These are phyloP conservation scores for Lordiphosa clarofinis DNA, from an alignment of 1,140 invertebrate genomes.

Conservation along the genomic window DNA sequence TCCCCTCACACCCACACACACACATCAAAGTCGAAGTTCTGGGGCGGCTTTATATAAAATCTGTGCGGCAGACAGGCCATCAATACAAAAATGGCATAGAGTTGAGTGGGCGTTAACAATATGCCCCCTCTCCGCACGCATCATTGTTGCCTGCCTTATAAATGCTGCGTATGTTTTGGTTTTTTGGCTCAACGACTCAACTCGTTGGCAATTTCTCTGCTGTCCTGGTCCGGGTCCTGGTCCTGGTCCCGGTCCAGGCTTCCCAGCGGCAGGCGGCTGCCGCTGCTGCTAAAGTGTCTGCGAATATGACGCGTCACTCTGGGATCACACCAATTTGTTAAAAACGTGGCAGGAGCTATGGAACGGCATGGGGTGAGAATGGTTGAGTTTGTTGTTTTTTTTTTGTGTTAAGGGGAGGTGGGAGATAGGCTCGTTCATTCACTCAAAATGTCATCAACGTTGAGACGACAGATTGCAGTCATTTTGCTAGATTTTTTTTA, in stretches of 20 bases:
- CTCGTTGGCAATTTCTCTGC: constrained; percentile 75
- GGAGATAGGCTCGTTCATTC: constrained; percentile 67
- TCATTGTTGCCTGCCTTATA: constrained; percentile 71
- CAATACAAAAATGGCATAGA: constrained; percentile 77
- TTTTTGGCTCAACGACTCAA: constrained; percentile 75
- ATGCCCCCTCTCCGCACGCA: constrained; percentile 22
- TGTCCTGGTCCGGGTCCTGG: constrained; percentile 31
- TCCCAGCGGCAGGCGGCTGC: constrained; percentile 14
- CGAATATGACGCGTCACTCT: constrained; percentile 74
- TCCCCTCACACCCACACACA: neutral
- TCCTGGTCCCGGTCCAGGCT: constrained; percentile 1
- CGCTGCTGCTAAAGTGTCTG: constrained; percentile 71
- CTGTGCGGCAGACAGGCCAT: constrained; percentile 75
- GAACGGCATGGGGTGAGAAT: neutral
- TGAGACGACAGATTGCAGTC: constrained; percentile 76
- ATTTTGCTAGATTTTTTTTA: constrained; percentile 61
- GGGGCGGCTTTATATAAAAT: constrained; percentile 73
- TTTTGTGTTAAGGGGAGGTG: no score
- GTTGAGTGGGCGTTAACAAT: constrained; percentile 76
- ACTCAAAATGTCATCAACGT: constrained; percentile 76
- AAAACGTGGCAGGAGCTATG: constrained; percentile 35
- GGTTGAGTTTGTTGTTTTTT: no score
- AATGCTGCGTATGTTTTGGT: constrained; percentile 77
- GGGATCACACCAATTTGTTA: constrained; percentile 76
- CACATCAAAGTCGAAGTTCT: constrained; percentile 51